Evolutionary conservation across 2,888 invertebrate genomes (phyloP).

Genomic region (Dexiosoma caninum): DNA sequence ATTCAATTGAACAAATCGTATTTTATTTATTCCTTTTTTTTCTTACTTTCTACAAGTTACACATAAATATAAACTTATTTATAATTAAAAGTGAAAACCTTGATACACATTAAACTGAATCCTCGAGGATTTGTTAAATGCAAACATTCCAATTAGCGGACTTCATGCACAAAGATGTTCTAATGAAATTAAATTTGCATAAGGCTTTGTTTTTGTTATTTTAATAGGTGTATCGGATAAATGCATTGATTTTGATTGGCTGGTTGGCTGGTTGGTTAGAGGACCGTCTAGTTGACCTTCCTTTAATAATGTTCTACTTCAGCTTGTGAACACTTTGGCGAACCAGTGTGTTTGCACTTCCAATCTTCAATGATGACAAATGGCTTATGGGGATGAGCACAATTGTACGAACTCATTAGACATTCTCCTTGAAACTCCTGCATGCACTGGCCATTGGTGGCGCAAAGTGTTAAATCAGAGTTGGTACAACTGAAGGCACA

Average conservation of each 20-base stretch:
- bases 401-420: conserved; percentile 71
- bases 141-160: background rate
- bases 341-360: conserved; percentile 67
- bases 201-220: conserved; percentile 2
- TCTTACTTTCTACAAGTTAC: too few species aligned
- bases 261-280: background rate
- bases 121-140: background rate
- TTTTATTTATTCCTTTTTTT: too few species aligned
- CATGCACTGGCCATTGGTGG: conserved; percentile 71
- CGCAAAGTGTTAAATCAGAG: conserved; percentile 68
- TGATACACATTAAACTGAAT: background rate
- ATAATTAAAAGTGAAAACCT: background rate
- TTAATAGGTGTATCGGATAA: too few species aligned
- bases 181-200: conserved; percentile 34
- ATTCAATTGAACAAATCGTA: too few species aligned
- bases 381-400: conserved; percentile 70
- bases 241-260: too few species aligned
- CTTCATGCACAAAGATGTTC: background rate
- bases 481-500: conserved; percentile 69
- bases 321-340: conserved; percentile 59
- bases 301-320: conserved; percentile 20
- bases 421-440: conserved; percentile 70
- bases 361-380: conserved; percentile 69
- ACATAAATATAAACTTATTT: too few species aligned
- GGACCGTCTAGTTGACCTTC: background rate